Evolutionary conservation across 1,140 invertebrate species (phyloP).

Genomic region (Drosophila carrolli): DNA sequence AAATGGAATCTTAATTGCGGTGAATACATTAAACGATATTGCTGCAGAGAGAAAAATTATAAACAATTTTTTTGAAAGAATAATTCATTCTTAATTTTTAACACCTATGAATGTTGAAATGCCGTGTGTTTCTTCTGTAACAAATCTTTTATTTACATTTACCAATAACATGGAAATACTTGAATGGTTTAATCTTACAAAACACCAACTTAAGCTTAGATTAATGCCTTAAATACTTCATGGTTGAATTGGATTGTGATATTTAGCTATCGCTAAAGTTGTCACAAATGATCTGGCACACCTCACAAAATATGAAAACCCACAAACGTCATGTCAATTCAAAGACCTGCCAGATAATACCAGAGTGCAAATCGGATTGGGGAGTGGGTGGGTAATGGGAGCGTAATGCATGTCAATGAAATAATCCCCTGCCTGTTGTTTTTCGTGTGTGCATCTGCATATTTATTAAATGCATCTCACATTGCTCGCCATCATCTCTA

Average conservation of each 20-base stretch:
- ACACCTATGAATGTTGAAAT: no score
- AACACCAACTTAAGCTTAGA: neutral
- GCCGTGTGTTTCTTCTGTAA: no score
- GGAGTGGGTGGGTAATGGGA: conserved; percentile 10
- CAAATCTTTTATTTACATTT: no score
- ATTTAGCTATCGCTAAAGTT: conserved; percentile 23
- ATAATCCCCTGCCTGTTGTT: conserved; percentile 20
- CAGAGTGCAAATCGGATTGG: conserved; percentile 1
- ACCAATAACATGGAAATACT: no score
- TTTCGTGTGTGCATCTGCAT: conserved; percentile 44
- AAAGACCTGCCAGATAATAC: conserved; percentile 26
- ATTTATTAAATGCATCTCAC: conserved; percentile 60
- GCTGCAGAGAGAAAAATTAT: neutral
- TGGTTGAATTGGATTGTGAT: neutral
- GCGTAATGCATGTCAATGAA: conserved; percentile 58
- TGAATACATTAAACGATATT: conserved; percentile 14
- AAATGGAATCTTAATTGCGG: conserved; percentile 41
- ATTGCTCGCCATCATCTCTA: conserved; percentile 38
- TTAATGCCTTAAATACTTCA: neutral
- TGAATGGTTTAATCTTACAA: no score
- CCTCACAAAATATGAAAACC: conserved; percentile 7
- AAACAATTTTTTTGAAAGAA: neutral
- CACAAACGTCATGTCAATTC: conserved; percentile 22
- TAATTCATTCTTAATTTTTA: no score
- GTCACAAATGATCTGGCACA: conserved; percentile 21